phyloP scores from a whole-genome alignment of 2,797 vertebrate species.

The Toxotes lorentzi region DNA sequence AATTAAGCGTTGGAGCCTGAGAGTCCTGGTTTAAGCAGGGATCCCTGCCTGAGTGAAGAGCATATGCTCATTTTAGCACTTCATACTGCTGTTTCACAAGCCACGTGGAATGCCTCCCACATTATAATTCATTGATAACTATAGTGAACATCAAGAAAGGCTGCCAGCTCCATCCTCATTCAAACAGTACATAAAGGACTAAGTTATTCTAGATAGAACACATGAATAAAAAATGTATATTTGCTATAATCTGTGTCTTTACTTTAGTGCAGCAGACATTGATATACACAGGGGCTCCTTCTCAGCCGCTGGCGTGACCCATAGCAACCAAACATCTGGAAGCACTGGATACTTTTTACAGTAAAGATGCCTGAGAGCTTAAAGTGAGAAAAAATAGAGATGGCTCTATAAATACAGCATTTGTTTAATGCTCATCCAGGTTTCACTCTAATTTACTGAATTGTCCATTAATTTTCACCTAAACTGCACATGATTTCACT shows the following conservation, averaged over 20 bases:
- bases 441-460: neutral
- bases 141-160: neutral
- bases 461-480: neutral
- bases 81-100: conserved; percentile 30
- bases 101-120: conserved; percentile 26
- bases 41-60: conserved; percentile 47
- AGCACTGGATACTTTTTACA: conserved; percentile 16
- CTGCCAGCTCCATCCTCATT: conserved; percentile 3
- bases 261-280: conserved; percentile 21
- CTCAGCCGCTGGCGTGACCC: conserved; percentile 30
- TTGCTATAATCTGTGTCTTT: conserved; percentile 34
- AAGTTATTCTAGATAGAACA: neutral
- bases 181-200: neutral
- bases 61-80: conserved; percentile 57
- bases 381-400: conserved; percentile 12
- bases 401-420: conserved; percentile 15
- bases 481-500: neutral
- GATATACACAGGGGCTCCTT: neutral
- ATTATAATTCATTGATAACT: conserved; percentile 21
- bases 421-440: conserved; percentile 10
- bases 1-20: conserved; percentile 51
- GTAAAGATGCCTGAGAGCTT: conserved; percentile 19
- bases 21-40: conserved; percentile 37
- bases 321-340: conserved; percentile 48
- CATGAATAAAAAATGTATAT: conserved; percentile 17